A percentile compares a stretch with the other conserved stretches of the same genome.
Evolutionary conservation across 2,888 invertebrate genomes (phyloP).

Genomic region (Teleiodes luculella): DNA sequence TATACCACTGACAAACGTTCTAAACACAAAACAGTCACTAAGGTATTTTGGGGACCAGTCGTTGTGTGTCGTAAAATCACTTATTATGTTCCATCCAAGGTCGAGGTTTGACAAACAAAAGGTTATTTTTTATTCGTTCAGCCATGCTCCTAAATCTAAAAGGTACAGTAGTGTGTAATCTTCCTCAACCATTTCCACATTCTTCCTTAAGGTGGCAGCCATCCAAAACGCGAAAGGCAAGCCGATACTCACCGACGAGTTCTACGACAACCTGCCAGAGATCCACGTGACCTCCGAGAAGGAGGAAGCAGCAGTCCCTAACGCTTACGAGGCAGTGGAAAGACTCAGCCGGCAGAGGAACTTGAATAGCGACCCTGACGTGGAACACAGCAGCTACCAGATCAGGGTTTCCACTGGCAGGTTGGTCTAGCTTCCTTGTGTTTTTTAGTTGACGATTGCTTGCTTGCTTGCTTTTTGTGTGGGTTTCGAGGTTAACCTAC

Average conservation of each 20-base stretch:
- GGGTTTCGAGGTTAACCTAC: too few species aligned
- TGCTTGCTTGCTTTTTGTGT: too few species aligned
- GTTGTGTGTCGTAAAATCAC: too few species aligned
- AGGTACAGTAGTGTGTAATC: neutral
- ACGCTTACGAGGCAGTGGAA: conserved; percentile 53
- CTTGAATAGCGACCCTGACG: conserved; percentile 38
- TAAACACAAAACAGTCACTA: too few species aligned
- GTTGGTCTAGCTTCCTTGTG: neutral
- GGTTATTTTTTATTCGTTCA: too few species aligned
- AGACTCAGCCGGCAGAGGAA: conserved; percentile 55
- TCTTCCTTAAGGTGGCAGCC: conserved; percentile 49
- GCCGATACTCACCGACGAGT: conserved; percentile 61
- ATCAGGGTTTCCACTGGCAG: conserved; percentile 53
- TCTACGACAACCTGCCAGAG: conserved; percentile 65
- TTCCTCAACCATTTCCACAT: too few species aligned
- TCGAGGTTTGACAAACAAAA: too few species aligned
- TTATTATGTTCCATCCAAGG: too few species aligned
- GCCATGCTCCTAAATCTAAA: too few species aligned
- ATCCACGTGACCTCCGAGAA: conserved; percentile 69
- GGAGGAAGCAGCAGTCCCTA: conserved; percentile 34
- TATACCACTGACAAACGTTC: too few species aligned
- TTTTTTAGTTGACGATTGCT: too few species aligned
- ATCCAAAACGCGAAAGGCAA: conserved; percentile 60
- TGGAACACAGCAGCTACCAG: conserved; percentile 66
- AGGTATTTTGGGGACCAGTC: too few species aligned